Conservation (phyloP, 2,797 vertebrate species). For the Pseudomugil tenellus region DNA sequence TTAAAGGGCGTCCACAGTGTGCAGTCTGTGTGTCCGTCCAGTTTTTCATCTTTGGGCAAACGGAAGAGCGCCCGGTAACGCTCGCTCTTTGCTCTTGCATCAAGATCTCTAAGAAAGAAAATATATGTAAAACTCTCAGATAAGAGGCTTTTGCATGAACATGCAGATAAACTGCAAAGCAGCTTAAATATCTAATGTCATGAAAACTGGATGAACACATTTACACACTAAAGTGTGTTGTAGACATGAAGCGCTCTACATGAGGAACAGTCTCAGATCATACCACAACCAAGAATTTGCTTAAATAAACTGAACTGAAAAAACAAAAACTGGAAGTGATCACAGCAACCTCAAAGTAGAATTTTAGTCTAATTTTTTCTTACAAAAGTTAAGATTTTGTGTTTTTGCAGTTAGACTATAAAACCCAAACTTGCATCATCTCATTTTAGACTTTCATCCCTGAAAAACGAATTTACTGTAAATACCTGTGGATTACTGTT, state of each 20-base stretch:
- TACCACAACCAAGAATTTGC: not conserved
- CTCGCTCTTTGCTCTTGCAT: conserved; percentile 96
- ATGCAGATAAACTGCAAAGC: not conserved
- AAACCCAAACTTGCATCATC: conserved; percentile 3
- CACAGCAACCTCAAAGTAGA: not conserved
- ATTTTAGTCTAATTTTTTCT: conserved; percentile 5
- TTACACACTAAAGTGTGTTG: not conserved
- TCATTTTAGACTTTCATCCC: not conserved
- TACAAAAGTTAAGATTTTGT: not conserved
- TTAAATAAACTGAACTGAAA: not conserved
- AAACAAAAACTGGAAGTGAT: conserved; percentile 11
- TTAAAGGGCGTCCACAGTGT: conserved; percentile 98
- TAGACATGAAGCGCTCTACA: not conserved
- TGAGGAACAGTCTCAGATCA: not conserved
- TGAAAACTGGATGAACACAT: not conserved
- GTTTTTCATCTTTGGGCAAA: conserved; percentile 95
- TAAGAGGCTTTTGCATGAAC: conserved; percentile 2
- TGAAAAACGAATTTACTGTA: no score
- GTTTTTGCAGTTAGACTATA: not conserved
- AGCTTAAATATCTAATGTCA: not conserved
- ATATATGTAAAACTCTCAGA: conserved; percentile 25
- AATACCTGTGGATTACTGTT: not conserved
- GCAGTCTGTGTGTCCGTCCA: conserved; percentile 97
- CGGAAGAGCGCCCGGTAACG: conserved; percentile 93
- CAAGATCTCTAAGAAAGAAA: conserved; percentile 86